phyloP scores from a whole-genome alignment of 2,113 vertebrate genomes.

The Cyprinus carpio region DNA sequence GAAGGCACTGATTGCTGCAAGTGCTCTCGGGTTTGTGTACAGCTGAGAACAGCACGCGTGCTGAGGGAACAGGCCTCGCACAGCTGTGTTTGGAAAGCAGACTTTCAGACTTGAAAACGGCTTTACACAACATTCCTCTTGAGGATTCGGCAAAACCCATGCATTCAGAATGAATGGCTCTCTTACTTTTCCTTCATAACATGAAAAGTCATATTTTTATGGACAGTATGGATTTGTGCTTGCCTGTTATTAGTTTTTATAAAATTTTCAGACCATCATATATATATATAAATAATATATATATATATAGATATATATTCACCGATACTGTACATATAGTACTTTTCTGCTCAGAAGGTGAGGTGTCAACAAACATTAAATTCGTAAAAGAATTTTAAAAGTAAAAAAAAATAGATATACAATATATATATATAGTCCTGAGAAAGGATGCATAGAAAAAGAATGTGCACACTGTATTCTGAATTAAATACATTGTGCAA shows the following conservation, averaged over 20 bases:
- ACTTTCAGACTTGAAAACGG: slow-evolving; percentile 67
- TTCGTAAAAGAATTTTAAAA: no score
- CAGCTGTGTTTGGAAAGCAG: slow-evolving; percentile 72
- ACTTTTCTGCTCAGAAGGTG: background rate
- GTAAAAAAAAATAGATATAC: no score
- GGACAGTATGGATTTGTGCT: slow-evolving; percentile 34
- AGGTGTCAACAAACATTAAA: background rate
- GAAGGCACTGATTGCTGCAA: slow-evolving; percentile 74
- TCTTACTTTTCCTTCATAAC: slow-evolving; percentile 28
- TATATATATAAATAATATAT: background rate
- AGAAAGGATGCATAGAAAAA: background rate
- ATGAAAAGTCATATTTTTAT: slow-evolving; percentile 44
- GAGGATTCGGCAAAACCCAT: slow-evolving; percentile 60
- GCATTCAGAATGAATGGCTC: slow-evolving; percentile 49
- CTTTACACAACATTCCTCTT: slow-evolving; percentile 74
- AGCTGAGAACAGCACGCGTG: slow-evolving; percentile 63
- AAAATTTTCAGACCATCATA: background rate
- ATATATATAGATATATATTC: no score
- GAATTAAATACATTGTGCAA: background rate
- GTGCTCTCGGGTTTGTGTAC: slow-evolving; percentile 64
- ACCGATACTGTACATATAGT: no score
- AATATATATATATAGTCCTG: background rate
- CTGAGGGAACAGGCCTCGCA: slow-evolving; percentile 49
- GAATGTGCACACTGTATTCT: background rate
- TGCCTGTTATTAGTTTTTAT: background rate